Evolutionary conservation across 2,797 vertebrate species (phyloP), one percentile per base, ranked within the genome.

Genomic region (Aselliscus stoliczkanus): DNA sequence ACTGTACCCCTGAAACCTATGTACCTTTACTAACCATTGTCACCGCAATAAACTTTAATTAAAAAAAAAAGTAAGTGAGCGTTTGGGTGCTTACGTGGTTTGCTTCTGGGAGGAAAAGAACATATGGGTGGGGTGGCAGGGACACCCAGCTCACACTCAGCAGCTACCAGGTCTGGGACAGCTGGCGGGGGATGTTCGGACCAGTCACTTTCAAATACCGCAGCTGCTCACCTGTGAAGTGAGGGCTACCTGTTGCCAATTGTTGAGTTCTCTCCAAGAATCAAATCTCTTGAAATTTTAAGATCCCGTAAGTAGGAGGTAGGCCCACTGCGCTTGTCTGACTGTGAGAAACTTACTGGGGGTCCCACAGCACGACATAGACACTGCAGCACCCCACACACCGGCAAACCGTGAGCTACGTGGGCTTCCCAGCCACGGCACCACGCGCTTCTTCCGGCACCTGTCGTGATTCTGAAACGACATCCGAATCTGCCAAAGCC

Each of bases 381-480:
- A 12, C 7, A 31, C 5, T 0, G 9, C 21, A 0, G 18, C 0
- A 29, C 23, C 5, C 17, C 50, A n/a, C n/a, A n/a, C n/a, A n/a
- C n/a, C 15, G 3, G 1, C 0, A 0, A 23, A 2, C 5, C 0
- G 34, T 27, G 77, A 27, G 20, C 25, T 25, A 0, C 0, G 2
- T 0, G 12, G 34, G 7, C 21, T 60, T 60, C 4, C 70, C 1
- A 2, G 23, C 31, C n/a, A 1, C 20, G 69, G 31, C 7, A 3
- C 29, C 11, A 0, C 0, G 2, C 8, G 34, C 50, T 20, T 29
- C 37, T 27, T 1, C 37, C 12, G 20, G 31, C 7, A 3, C 20
- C 31, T 31, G 50, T 2, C 8, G 5, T 7, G 11, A 27, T 14
- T 37, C 52, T 7, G 27, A 39, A 27, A 20, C n/a, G 2, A 2